phyloP scores from a whole-genome alignment of 2,113 vertebrate species.

The Cercocebus atys region DNA sequence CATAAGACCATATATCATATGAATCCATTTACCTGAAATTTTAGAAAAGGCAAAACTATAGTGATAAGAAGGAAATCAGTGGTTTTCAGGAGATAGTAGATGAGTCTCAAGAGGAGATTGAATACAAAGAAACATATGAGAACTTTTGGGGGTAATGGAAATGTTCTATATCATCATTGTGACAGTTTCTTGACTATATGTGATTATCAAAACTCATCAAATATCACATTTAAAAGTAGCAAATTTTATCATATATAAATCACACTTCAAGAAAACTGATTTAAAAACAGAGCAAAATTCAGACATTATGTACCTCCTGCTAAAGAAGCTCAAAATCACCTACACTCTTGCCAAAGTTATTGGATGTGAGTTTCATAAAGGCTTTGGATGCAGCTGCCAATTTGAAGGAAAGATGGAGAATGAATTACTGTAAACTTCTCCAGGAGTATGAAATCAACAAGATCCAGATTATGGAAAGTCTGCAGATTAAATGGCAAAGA shows the following conservation, averaged over 20 bases:
- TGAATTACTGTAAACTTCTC: neutral
- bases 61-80: neutral
- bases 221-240: neutral
- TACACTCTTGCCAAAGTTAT: neutral
- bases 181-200: neutral
- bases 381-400: neutral
- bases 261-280: neutral
- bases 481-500: neutral
- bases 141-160: neutral
- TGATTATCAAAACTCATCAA: neutral
- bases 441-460: neutral
- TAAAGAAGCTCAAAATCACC: neutral
- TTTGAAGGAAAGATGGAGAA: neutral
- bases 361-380: neutral
- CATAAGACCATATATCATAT: neutral
- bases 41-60: neutral
- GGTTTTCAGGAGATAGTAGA: neutral
- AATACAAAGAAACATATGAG: neutral
- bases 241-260: neutral
- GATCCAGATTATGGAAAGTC: neutral
- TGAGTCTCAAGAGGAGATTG: neutral
- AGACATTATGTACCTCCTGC: neutral
- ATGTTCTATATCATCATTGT: neutral
- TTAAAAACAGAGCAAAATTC: neutral
- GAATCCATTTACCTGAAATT: neutral